phyloP scores from a whole-genome alignment of 2,888 invertebrate genomes.

The Drosophila ustulata region DNA sequence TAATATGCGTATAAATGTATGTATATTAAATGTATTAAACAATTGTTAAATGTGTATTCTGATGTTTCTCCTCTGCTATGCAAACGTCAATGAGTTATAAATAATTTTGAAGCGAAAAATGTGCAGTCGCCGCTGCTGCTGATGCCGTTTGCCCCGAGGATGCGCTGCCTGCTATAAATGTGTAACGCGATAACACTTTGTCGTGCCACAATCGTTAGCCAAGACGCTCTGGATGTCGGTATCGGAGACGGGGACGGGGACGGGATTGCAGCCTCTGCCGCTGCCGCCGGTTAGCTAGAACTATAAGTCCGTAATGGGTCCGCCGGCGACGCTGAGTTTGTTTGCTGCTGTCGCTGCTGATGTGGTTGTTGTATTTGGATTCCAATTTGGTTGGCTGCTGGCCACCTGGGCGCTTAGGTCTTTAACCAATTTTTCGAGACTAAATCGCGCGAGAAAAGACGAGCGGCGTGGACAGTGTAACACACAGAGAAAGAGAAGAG shows the following conservation, averaged over 20 bases:
- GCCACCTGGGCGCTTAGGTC: constrained; percentile 78
- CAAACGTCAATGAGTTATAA: constrained; percentile 67
- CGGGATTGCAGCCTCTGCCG: constrained; percentile 11
- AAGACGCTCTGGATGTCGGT: constrained; percentile 2
- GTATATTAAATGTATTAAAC: constrained; percentile 11
- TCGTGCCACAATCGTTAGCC: neutral
- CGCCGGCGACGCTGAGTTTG: constrained; percentile 83
- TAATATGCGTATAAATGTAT: constrained; percentile 16
- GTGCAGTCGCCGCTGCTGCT: constrained; percentile 51
- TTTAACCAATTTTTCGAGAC: constrained; percentile 85
- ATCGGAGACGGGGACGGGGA: neutral
- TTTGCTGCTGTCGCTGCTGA: constrained; percentile 43
- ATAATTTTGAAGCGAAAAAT: constrained; percentile 72
- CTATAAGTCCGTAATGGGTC: constrained; percentile 85
- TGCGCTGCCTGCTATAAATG: constrained; percentile 72
- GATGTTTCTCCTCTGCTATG: constrained; percentile 30
- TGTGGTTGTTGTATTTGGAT: constrained; percentile 36
- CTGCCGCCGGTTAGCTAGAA: constrained; percentile 73
- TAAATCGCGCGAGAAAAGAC: constrained; percentile 67
- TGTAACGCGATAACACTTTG: constrained; percentile 70
- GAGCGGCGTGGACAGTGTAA: neutral
- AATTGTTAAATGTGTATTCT: constrained; percentile 6
- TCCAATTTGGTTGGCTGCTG: constrained; percentile 58
- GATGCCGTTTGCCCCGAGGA: constrained; percentile 23
- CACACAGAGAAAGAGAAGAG: constrained; percentile 65